Percentiles rank a stretch among this genome's conserved stretches.
These are phyloP conservation scores for Brachyptera risi DNA, from an alignment of 2,888 invertebrate genomes.

Conservation along the genomic window DNA sequence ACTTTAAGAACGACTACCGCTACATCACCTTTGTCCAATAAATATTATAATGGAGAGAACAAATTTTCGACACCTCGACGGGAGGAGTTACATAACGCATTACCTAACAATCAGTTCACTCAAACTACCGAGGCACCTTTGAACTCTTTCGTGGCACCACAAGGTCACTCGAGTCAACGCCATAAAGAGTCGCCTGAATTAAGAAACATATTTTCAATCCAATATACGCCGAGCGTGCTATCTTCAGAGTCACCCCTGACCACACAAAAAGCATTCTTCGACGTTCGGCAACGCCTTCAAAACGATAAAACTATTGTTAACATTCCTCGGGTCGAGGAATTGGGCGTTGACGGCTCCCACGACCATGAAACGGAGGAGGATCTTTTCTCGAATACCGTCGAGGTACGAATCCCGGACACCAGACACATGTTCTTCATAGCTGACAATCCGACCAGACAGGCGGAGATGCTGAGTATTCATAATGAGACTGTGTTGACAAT, in stretches of 20 bases:
- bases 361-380: constrained; percentile 17
- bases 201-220: not conserved
- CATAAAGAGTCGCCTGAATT: not conserved
- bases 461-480: constrained; percentile 3
- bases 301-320: not conserved
- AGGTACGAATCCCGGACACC: constrained; percentile 49
- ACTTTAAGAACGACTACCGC: not conserved
- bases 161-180: not conserved
- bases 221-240: not conserved
- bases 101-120: not conserved
- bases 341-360: too few species aligned
- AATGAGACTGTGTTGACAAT: constrained; percentile 27
- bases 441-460: constrained; percentile 44
- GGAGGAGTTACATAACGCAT: not conserved
- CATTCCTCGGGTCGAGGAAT: too few species aligned
- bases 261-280: too few species aligned
- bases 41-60: not conserved
- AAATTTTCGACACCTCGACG: not conserved
- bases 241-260: not conserved
- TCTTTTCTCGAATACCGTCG: constrained; percentile 30
- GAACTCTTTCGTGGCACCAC: constrained; percentile 4
- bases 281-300: not conserved
- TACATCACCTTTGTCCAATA: not conserved
- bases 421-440: constrained; percentile 58
- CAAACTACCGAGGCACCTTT: not conserved